Evolutionary conservation across 2,113 vertebrate genomes (phyloP).

Genomic region (Leucoraja erinaceus): DNA sequence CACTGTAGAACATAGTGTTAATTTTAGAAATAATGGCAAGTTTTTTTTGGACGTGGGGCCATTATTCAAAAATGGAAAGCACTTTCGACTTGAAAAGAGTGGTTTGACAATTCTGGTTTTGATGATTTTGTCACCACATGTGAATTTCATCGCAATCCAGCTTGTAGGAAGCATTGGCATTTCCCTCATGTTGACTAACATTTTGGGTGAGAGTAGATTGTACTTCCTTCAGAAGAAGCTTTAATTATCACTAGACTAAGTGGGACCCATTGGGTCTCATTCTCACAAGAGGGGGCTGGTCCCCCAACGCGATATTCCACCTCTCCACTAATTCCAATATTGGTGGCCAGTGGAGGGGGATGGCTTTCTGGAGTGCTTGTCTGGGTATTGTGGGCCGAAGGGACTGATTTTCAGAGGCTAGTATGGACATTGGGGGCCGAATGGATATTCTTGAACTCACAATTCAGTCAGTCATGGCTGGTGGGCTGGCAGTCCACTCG

Average conservation of each 20-base stretch:
- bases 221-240: neutral
- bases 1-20: neutral
- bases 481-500: too few relatives aligned
- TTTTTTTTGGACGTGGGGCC: neutral
- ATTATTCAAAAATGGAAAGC: neutral
- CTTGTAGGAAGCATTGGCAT: neutral
- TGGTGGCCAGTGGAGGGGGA: too few relatives aligned
- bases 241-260: neutral
- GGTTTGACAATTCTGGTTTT: constrained; percentile 15
- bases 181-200: neutral
- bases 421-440: too few relatives aligned
- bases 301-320: too few relatives aligned
- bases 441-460: too few relatives aligned
- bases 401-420: too few relatives aligned
- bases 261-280: too few relatives aligned
- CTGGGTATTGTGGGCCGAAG: too few relatives aligned
- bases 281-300: too few relatives aligned
- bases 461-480: too few relatives aligned
- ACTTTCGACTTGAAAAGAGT: neutral
- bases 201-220: neutral
- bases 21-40: neutral
- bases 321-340: too few relatives aligned
- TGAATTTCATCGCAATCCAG: neutral
- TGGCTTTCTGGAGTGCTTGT: too few relatives aligned
- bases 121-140: constrained; percentile 8